These are phyloP conservation scores for Chloroceryle inda DNA, from an alignment of 2,797 vertebrate species.

Conservation along the genomic window DNA sequence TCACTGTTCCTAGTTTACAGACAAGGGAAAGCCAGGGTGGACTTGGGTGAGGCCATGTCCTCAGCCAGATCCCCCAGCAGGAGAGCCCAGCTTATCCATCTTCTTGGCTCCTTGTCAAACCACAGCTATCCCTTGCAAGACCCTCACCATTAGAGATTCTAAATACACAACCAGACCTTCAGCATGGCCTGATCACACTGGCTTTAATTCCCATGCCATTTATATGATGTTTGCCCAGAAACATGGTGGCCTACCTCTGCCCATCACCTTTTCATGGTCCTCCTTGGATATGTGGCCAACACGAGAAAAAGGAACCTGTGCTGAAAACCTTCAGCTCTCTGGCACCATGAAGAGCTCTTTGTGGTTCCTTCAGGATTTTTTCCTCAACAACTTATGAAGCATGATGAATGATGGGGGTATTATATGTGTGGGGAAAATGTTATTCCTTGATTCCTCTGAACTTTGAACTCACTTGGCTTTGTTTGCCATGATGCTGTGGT, in stretches of 20 bases:
- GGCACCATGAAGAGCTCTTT: neutral
- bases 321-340: neutral
- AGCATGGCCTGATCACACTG: neutral
- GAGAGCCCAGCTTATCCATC: neutral
- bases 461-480: neutral
- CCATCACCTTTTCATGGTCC: neutral
- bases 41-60: fast-evolving
- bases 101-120: neutral
- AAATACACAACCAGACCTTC: neutral
- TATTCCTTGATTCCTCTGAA: neutral
- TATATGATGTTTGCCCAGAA: neutral
- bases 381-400: neutral
- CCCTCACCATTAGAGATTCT: neutral
- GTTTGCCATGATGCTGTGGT: neutral
- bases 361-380: neutral
- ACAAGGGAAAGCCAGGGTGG: neutral
- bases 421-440: fast-evolving
- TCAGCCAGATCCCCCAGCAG: neutral
- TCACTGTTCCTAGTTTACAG: neutral
- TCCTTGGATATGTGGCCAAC: neutral
- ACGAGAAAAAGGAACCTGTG: neutral
- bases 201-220: neutral
- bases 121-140: neutral
- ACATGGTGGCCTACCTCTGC: no score
- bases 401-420: neutral